Evolutionary conservation across 2,113 vertebrate genomes (phyloP), one percentile per base, ranked within the genome.

Genomic region (Sterrhoptilus dennistouni): DNA sequence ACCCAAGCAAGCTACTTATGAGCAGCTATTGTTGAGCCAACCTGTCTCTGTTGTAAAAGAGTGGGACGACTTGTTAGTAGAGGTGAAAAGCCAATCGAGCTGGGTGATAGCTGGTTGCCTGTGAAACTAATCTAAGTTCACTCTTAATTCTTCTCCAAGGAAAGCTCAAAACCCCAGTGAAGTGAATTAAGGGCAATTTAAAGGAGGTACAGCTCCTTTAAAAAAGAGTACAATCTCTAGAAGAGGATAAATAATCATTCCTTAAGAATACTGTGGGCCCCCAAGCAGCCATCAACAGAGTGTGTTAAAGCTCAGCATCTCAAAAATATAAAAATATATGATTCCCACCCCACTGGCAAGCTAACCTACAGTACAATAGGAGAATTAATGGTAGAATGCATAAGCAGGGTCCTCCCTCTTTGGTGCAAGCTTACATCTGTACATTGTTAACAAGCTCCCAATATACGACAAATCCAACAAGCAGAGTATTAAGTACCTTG

Each of bases 301-400:
- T 50, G 22, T 28, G 22, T 77, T 4, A 61, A 50, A 60, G 57
- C 74, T 61, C 56, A 1, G 1, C 1, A 3, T 2, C 2, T 50
- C 1, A 60, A 76, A 49, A 60, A 76, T 6, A 24, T 14, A 38
- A 2, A 1, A 31, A 31, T 0, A 0, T 3, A 14, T 14, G n/a
- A 60, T 3, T 76, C 56, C n/a, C 74, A 38, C 21, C 1, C 1
- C n/a, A 38, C 0, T 49, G 49, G 31, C 44, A 25, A 23, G 75
- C 57, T 9, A 50, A 50, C 22, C 57, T 63, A 63, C 40, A 20
- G 20, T 5, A 3, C 5, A 52, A 21, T 17, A 78, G 47, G 18
- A n/a, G 31, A 64, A 52, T 64, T 52, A 78, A 44, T 79, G 60
- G 49, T 35, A 79, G 31, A 79, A 79, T 53, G 36, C 42, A 47